phyloP scores from a whole-genome alignment of 2,113 vertebrate genomes.

The Camelus bactrianus region DNA sequence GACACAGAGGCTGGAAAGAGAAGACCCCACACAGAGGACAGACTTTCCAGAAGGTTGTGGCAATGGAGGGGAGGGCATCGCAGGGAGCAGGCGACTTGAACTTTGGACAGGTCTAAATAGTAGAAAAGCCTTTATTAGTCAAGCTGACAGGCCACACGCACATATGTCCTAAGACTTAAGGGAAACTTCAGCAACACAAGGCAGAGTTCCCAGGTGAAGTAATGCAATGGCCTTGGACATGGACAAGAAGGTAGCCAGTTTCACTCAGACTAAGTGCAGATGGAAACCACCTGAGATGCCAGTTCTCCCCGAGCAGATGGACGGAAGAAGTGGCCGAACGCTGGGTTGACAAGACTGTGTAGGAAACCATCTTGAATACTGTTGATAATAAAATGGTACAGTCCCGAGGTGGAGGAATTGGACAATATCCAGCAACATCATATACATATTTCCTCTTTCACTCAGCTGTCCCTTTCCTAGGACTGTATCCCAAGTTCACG shows the following conservation, averaged over 20 bases:
- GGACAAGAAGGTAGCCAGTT: too few relatives aligned
- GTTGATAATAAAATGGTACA: neutral
- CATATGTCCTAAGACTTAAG: neutral
- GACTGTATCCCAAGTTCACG: neutral
- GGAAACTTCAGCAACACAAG: neutral
- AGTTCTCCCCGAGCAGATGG: neutral
- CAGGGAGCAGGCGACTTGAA: neutral
- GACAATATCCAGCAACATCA: neutral
- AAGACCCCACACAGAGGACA: accelerated
- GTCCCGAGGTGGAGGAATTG: neutral
- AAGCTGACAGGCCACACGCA: neutral
- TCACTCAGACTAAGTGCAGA: neutral
- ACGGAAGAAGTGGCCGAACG: too few relatives aligned
- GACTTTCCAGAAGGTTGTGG: neutral
- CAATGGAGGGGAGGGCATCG: neutral
- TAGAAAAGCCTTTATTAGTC: neutral
- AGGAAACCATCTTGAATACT: neutral
- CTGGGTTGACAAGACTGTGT: neutral
- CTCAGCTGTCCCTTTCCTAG: neutral
- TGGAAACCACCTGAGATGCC: neutral
- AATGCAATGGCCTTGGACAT: neutral
- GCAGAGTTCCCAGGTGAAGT: neutral
- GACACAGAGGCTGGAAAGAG: neutral
- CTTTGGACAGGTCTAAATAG: neutral
- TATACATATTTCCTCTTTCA: neutral